Base-by-base conservation (phyloP, 2,888 invertebrate species). In the Drosophila mercatorum region DNA sequence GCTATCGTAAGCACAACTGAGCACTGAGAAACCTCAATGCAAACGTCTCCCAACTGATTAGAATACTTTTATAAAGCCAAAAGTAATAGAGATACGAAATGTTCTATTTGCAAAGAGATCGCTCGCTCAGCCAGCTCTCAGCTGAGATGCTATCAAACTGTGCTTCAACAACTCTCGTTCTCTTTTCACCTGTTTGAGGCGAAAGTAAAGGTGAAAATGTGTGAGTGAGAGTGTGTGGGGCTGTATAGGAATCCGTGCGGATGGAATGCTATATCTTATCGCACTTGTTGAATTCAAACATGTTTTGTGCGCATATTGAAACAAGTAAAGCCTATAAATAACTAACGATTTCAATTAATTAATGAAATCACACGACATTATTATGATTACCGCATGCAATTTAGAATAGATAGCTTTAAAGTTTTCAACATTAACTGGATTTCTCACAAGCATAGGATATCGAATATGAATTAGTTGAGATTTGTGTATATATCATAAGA, bases 1-100 rank as follows among this genome's bases (percentile, higher is more conserved):
- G 89, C 83, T 81, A 80, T 74, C 86, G 74, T 47, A 69, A 72
- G 73, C 69, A 68, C 66, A 83, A 80, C 53, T 89, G 71, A 83
- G 60, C 51, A 31, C 52, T 86, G 71, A 80, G 60, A 55, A 44
- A n/a, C 58, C 46, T 49, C 53, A 41, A 62, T 68, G 66, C 66
- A 57, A 66, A 59, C 74, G 57, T 61, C 74, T 63, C 63, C 34
- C 72, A 68, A 49, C 89, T 89, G 84, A 84, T 84, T 84, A 89
- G 88, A 84, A 89, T 84, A 82, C 63, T 38, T 82, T 38, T 82
- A 68, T 61, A 62, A 59, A 68, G 51, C 14, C 14, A 56, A 58
- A 36, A 58, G 5, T 26, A 44, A 53, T 51, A 71, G 62, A 58
- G 49, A 65, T 66, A 72, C 64, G 43, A 49, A 61, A 51, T 61